A percentile compares a stretch with the other conserved stretches of the same genome.
phyloP scores from a whole-genome alignment of 2,888 invertebrate genomes.

The Poecilobothrus nobilitatus region DNA sequence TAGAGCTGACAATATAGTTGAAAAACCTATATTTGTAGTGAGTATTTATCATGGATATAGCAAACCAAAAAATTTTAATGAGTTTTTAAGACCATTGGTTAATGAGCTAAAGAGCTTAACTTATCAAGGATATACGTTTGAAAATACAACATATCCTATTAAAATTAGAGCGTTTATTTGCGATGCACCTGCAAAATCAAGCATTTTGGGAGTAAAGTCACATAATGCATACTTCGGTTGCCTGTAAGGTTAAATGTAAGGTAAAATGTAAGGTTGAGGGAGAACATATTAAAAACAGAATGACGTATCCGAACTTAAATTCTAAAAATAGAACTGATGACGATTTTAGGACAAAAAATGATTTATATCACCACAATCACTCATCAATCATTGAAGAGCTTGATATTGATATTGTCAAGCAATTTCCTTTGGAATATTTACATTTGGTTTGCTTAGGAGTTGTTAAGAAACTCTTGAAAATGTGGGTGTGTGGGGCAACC shows the following conservation, averaged over 20 bases:
- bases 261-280: neutral
- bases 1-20: too few species aligned
- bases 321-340: neutral
- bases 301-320: neutral
- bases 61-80: neutral
- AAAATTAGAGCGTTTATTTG: neutral
- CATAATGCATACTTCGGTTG: neutral
- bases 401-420: neutral
- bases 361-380: neutral
- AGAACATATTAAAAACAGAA: neutral
- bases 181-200: neutral
- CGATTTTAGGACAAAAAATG: neutral
- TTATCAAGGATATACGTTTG: neutral
- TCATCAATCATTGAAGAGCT: neutral
- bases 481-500: slow-evolving; percentile 2
- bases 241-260: too few species aligned
- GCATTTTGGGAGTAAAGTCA: neutral
- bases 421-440: neutral
- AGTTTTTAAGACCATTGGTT: neutral
- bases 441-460: neutral
- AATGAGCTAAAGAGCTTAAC: neutral
- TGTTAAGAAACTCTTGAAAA: slow-evolving; percentile 8
- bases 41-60: neutral
- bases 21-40: too few species aligned
- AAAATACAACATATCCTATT: neutral